These are phyloP conservation scores for Pseudomugil gertrudae DNA, from an alignment of 2,797 vertebrate genomes.

Conservation along the genomic window DNA sequence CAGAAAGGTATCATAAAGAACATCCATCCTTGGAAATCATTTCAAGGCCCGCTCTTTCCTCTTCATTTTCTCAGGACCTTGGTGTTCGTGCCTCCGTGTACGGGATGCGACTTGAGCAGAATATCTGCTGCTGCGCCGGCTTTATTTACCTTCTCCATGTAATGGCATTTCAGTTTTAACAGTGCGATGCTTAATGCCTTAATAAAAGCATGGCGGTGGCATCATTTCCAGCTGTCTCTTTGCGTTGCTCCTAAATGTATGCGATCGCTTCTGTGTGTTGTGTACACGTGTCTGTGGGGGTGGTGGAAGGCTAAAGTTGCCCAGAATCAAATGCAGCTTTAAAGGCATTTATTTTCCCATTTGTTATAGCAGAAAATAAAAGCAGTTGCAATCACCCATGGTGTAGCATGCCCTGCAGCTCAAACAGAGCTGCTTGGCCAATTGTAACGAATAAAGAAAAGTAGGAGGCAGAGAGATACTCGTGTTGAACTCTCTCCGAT, in stretches of 20 bases:
- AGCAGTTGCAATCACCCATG: constrained; percentile 26
- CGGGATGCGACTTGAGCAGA: constrained; percentile 17
- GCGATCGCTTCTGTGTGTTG: constrained; percentile 13
- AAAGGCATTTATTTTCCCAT: constrained; percentile 53
- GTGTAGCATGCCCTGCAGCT: constrained; percentile 26
- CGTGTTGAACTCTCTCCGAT: constrained; percentile 51
- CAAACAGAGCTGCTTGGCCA: constrained; percentile 55
- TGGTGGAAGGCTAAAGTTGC: constrained; percentile 34
- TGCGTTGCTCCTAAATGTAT: constrained; percentile 29
- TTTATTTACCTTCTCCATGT: constrained; percentile 55
- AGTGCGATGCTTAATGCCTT: constrained; percentile 33
- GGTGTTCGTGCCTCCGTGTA: constrained; percentile 36
- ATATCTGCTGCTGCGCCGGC: constrained; percentile 12
- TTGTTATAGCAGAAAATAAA: constrained; percentile 58
- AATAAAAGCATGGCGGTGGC: constrained; percentile 51
- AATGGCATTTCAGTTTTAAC: constrained; percentile 31
- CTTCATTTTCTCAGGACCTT: constrained; percentile 22
- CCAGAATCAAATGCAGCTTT: constrained; percentile 50
- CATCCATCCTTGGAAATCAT: constrained; percentile 49
- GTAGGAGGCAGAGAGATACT: constrained; percentile 57
- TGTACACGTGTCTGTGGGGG: constrained; percentile 2
- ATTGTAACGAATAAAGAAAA: constrained; percentile 64
- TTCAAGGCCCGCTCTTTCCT: constrained; percentile 59
- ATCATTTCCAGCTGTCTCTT: constrained; percentile 54
- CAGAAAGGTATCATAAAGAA: constrained; percentile 45